Conservation (phyloP, 2,113 vertebrate species). For the Nesoenas mayeri region DNA sequence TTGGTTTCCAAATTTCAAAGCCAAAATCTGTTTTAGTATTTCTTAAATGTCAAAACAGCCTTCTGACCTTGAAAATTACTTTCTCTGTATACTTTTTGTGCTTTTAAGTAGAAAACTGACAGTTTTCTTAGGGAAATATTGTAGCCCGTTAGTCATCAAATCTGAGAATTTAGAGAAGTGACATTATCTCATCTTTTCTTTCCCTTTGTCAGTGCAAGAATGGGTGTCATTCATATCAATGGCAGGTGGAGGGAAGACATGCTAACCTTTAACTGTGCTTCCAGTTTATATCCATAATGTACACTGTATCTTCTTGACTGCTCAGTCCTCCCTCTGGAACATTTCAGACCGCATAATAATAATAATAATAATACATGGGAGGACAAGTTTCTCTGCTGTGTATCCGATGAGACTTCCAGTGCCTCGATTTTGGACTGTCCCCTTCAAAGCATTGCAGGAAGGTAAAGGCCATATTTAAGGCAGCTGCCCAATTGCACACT, state of each 20-base stretch:
- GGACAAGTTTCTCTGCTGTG: neutral
- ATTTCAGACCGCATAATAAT: neutral
- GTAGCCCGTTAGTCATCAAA: slow-evolving; percentile 21
- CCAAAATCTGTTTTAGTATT: slow-evolving; percentile 67
- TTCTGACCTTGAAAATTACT: slow-evolving; percentile 23
- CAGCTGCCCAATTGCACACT: neutral
- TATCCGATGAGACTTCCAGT: neutral
- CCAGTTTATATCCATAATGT: slow-evolving; percentile 5
- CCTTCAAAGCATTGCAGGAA: neutral
- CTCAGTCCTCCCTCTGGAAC: neutral
- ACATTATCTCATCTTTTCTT: slow-evolving; percentile 1
- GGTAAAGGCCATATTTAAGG: neutral
- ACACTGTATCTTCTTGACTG: neutral
- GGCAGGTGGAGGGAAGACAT: neutral
- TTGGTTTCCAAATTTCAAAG: slow-evolving; percentile 73
- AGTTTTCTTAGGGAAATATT: neutral
- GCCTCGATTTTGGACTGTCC: neutral
- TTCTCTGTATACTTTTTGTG: slow-evolving; percentile 17
- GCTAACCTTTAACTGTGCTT: slow-evolving; percentile 15
- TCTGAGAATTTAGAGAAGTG: neutral
- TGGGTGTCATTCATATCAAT: neutral
- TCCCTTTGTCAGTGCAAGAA: neutral
- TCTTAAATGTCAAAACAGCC: slow-evolving; percentile 48
- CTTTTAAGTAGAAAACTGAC: slow-evolving; percentile 7
- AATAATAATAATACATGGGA: neutral